phyloP scores from a whole-genome alignment of 2,797 vertebrate species.

The Rallus crepitans region DNA sequence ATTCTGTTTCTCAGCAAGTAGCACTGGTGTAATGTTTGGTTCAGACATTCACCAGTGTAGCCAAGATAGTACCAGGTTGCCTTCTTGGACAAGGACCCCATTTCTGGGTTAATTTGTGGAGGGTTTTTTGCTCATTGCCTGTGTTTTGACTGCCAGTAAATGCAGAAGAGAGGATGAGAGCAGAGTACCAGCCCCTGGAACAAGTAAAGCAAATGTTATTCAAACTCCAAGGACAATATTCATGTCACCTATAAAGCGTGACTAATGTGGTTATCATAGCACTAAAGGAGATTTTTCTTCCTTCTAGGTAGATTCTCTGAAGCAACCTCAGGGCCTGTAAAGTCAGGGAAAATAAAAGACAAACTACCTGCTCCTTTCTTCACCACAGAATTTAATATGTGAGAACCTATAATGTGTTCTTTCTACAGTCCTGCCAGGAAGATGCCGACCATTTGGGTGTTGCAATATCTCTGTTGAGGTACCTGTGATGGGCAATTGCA shows the following conservation, averaged over 20 bases:
- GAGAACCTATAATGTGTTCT: background rate
- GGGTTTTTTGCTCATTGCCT: constrained; percentile 71
- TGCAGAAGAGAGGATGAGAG: constrained; percentile 83
- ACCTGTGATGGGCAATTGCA: background rate
- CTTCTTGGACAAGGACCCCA: background rate
- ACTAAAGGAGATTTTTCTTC: background rate
- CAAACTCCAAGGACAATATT: background rate
- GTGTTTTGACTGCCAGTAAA: constrained; percentile 82
- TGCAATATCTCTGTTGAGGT: background rate
- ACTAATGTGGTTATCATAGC: background rate
- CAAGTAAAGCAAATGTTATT: constrained; percentile 72
- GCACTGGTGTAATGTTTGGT: background rate
- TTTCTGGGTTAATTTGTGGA: background rate
- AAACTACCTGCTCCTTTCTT: background rate
- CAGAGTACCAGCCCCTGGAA: constrained; percentile 82
- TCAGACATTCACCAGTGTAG: background rate
- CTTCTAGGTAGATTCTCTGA: background rate
- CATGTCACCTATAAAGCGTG: background rate
- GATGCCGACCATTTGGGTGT: background rate
- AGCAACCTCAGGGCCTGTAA: background rate
- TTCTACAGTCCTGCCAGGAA: background rate
- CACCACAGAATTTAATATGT: background rate
- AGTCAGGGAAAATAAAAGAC: background rate
- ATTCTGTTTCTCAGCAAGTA: background rate
- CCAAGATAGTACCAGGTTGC: background rate